These are phyloP conservation scores for Styela plicata DNA, from an alignment of 23 tunicate genomes.

Conservation along the genomic window DNA sequence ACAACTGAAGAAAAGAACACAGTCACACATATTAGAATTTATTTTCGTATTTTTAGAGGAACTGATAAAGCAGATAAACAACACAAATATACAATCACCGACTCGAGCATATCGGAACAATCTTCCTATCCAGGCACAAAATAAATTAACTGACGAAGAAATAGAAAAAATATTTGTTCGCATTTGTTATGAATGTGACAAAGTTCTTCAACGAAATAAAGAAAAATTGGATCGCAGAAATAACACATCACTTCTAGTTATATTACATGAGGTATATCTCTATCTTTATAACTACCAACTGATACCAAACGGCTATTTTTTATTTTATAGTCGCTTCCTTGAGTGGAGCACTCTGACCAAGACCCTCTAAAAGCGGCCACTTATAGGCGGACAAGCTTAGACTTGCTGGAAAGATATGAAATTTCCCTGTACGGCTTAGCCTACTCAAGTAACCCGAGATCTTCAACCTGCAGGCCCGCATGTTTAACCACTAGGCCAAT, in stretches of 20 bases:
- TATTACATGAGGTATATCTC: constrained; percentile 48
- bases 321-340: no score
- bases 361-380: no score
- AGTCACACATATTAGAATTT: no score
- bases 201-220: constrained; percentile 46
- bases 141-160: constrained; percentile 14
- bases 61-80: background rate
- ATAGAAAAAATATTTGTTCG: constrained; percentile 31
- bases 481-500: no score
- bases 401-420: no score
- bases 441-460: no score
- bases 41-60: background rate
- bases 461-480: no score
- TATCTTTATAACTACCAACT: background rate
- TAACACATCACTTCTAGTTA: constrained; percentile 49
- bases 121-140: background rate
- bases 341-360: no score
- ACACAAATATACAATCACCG: background rate
- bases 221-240: constrained; percentile 44
- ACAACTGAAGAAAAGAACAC: no score
- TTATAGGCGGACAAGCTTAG: no score
- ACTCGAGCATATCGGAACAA: background rate
- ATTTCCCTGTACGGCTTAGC: no score
- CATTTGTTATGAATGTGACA: constrained; percentile 72
- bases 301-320: no score